A percentile compares a stretch with the other conserved stretches of the same genome.
Conservation (phyloP, 2,113 vertebrate species). For the Bubalus kerabau region DNA sequence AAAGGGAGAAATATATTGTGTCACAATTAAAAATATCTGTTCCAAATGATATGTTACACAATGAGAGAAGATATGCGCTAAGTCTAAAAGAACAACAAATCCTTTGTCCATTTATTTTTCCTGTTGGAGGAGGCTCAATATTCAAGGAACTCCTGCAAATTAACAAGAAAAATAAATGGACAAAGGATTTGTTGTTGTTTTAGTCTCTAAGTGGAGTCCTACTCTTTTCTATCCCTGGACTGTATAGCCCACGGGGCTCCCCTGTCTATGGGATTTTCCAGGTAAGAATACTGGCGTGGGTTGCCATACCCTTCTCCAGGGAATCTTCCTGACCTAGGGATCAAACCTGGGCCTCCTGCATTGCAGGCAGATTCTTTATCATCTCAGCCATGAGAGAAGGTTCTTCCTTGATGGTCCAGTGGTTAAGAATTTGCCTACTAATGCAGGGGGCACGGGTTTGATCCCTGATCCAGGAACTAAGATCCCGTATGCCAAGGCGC, state of each 20-base stretch:
- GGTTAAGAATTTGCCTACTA: not conserved
- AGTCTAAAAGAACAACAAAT: not conserved
- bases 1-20: not conserved
- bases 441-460: not conserved
- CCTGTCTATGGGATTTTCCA: not conserved
- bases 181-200: not conserved
- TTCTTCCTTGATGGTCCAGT: not conserved
- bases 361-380: not conserved
- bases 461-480: not conserved
- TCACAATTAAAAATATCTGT: not conserved
- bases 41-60: not conserved
- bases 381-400: not conserved
- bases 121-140: not conserved
- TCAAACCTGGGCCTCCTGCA: not conserved
- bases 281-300: not conserved
- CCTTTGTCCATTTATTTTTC: not conserved
- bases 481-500: not conserved
- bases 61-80: not conserved
- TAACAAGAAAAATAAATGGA: not conserved
- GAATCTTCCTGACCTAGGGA: not conserved
- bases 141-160: not conserved
- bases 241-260: not conserved
- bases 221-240: not conserved
- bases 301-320: not conserved
- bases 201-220: not conserved